Base-by-base conservation (phyloP, 2,113 vertebrate genomes). In the Picathartes gymnocephalus region DNA sequence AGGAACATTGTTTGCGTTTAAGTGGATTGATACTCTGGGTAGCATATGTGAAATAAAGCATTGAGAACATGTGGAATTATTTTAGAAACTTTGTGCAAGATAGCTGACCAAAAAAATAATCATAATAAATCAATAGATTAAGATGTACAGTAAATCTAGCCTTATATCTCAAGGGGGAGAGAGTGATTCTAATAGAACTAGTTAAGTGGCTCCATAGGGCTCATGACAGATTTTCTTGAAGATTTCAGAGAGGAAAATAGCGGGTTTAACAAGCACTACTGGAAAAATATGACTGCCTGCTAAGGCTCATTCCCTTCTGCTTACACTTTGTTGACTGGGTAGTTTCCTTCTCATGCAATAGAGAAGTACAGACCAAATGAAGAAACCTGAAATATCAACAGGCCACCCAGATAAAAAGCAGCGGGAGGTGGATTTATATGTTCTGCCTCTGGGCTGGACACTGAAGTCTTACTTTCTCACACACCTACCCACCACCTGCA, bases 1-100 rank as follows among this genome's bases (percentile, higher is more conserved):
- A 86, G 30, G 15, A 35, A 64, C 11, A 12, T 12, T 33, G 22
- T 44, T 87, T 90, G 5, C 84, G 40, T 73, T 94, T 57, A 93
- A 96, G 50, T 69, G 53, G 27, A 76, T 62, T 45, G 24, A 81
- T 93, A 48, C 20, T 93, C n/a, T 48, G 85, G 42, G 66, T 64
- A 90, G 37, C 70, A 27, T 20, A 70, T n/a, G 39, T 54, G 39
- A 60, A 69, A 96, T 81, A 64, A 92, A 94, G 69, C 37, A 77
- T 23, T 70, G 58, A 81, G 73, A 84, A 47, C 42, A 31, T 37
- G 6, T n/a, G n/a, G 45, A 66, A 84, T 81, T 76, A 39, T 81
- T 89, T 88, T 77, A 92, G 77, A 51, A 77, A 56, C 73, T 58
- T 88, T 82, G 18, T 58, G 90, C 66, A 92, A 95, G 93, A 66